Conservation (phyloP, 1,140 invertebrate genomes). For the Dysdera silvatica region DNA sequence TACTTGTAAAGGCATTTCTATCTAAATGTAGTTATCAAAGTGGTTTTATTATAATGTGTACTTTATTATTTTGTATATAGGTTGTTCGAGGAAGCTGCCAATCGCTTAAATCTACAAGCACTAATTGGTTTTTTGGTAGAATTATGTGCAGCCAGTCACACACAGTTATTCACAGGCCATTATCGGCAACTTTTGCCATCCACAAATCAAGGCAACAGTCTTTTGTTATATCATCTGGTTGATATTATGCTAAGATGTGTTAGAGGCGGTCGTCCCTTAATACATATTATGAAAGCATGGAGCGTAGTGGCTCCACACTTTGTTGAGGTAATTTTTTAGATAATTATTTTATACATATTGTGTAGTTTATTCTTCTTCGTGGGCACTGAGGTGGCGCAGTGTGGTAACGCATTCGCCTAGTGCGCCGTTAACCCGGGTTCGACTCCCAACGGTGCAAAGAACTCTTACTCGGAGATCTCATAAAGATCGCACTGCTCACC, state of each 20-base stretch:
- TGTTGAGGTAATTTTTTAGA: slow-evolving; percentile 61
- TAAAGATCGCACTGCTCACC: no score
- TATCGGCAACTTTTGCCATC: neutral
- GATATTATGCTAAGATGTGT: slow-evolving; percentile 80
- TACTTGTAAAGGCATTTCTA: no score
- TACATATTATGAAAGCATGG: slow-evolving; percentile 85
- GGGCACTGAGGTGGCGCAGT: no score
- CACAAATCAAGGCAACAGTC: slow-evolving; percentile 30
- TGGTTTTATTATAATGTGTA: no score
- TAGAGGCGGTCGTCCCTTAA: slow-evolving; percentile 71
- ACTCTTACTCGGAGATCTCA: no score
- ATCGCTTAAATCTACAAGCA: slow-evolving; percentile 73
- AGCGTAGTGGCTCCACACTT: slow-evolving; percentile 80
- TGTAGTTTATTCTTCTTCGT: no score
- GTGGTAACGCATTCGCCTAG: no score
- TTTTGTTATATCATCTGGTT: slow-evolving; percentile 70
- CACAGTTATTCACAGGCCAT: slow-evolving; percentile 55
- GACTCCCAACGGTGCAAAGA: no score
- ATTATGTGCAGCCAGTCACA: slow-evolving; percentile 69
- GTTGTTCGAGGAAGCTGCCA: slow-evolving; percentile 66
- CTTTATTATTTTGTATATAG: slow-evolving; percentile 34
- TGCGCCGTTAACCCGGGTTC: no score
- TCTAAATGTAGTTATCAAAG: no score
- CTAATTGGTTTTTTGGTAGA: slow-evolving; percentile 71
- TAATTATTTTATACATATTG: slow-evolving; percentile 3